Conservation (phyloP, 2,888 invertebrate genomes). For the Liodrosophila aerea region DNA sequence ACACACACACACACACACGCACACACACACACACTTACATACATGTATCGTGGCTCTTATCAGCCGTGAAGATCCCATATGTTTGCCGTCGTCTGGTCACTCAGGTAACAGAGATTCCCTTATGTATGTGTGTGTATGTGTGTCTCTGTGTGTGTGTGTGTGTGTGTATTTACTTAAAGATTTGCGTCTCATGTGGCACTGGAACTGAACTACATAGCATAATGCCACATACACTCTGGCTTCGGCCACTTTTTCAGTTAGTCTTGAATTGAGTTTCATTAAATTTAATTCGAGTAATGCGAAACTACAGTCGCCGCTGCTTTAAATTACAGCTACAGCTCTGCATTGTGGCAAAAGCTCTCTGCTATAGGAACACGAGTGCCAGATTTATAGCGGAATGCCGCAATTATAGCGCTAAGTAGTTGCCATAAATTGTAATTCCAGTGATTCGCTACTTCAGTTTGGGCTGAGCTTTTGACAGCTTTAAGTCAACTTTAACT, state of each 20-base stretch:
- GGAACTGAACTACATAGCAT: conserved; percentile 8
- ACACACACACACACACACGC: neutral
- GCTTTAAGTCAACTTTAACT: too few relatives aligned
- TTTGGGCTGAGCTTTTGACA: too few relatives aligned
- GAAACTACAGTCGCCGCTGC: neutral
- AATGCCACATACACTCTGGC: neutral
- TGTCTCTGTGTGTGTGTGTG: conserved; percentile 14
- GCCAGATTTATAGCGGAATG: too few relatives aligned
- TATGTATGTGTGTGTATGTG: conserved; percentile 11
- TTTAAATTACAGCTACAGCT: neutral
- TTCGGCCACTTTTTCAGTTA: neutral
- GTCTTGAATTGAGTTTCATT: conserved; percentile 3
- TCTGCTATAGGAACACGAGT: too few relatives aligned
- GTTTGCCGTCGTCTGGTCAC: neutral
- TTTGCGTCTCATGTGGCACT: conserved; percentile 29
- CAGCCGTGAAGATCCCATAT: too few relatives aligned
- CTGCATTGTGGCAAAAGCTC: too few relatives aligned
- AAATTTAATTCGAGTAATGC: neutral
- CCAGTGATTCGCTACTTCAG: too few relatives aligned
- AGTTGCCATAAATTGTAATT: too few relatives aligned
- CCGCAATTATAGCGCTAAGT: too few relatives aligned
- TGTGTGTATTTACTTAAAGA: conserved; percentile 33
- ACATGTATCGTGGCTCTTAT: too few relatives aligned
- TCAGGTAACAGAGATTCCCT: too few relatives aligned
- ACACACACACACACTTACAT: neutral